Evolutionary conservation across 2,888 invertebrate genomes (phyloP), one percentile per base, ranked within the genome.

Genomic region (Microchrysa polita): DNA sequence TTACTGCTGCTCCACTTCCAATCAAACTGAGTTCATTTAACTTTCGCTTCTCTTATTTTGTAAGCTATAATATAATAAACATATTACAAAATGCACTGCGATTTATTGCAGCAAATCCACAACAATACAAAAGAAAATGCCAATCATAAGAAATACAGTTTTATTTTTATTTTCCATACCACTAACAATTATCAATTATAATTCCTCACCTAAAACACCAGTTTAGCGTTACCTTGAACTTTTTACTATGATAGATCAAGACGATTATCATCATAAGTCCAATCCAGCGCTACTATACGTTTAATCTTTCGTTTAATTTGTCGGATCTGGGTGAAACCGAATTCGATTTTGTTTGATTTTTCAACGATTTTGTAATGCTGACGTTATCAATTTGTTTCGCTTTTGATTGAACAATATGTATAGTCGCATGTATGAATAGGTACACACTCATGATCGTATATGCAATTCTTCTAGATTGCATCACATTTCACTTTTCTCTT

Each of bases 191-290:
- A 34, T n/a, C 12, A 12, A 2, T 12, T n/a, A n/a, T 12, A 7
- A 34, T n/a, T 48, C 4, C 10, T 48, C 14, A 12, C 48, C 7
- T 7, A 34, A 34, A 34, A 34, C 27, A 34, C 27, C 27, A 48
- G 12, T 48, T 48, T n/a, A 2, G 12, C 48, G 12, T 48, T 12
- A 48, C 48, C 48, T 48, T 48, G 48, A 48, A 48, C 48, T 48
- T n/a, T 34, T 48, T 12, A 48, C 48, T 48, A 48, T 10, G 14
- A n/a, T 48, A n/a, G n/a, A n/a, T n/a, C 48, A 48, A 48, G n/a
- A n/a, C 48, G 48, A 48, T 48, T 48, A 48, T 48, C 48, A 48
- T 48, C 16, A 12, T 48, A n/a, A n/a, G n/a, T n/a, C n/a, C n/a
- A n/a, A n/a, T 7, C 27, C 27, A 34, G 48, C n/a, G n/a, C n/a